phyloP scores from a whole-genome alignment of 2,888 invertebrate species.

The Druceiella hillmani region DNA sequence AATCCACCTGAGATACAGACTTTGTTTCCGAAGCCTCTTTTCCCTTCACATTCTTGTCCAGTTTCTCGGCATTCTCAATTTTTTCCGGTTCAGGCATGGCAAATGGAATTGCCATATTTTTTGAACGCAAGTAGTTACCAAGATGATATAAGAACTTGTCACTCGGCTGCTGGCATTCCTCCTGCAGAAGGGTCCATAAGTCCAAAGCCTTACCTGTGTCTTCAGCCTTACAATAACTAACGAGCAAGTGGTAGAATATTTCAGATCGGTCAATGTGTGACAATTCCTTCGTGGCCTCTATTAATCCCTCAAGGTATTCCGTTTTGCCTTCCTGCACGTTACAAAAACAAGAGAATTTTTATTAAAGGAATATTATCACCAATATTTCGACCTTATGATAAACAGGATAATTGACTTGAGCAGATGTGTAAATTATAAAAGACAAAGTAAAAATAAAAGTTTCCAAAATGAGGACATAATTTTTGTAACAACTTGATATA shows the following conservation, averaged over 20 bases:
- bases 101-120: slow-evolving; percentile 67
- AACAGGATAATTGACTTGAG: no score
- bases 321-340: slow-evolving; percentile 58
- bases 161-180: slow-evolving; percentile 69
- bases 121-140: slow-evolving; percentile 58
- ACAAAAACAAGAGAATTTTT: no score
- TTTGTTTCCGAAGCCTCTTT: no score
- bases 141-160: slow-evolving; percentile 62
- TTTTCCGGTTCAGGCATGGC: slow-evolving; percentile 43
- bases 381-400: no score
- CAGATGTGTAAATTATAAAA: no score
- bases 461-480: no score
- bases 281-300: slow-evolving; percentile 72
- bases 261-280: slow-evolving; percentile 69
- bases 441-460: no score
- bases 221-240: slow-evolving; percentile 65
- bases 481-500: no score
- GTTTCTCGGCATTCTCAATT: no score
- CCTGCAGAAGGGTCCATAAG: slow-evolving; percentile 80
- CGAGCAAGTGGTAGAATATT: slow-evolving; percentile 69
- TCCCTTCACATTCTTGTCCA: no score
- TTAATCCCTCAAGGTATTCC: slow-evolving; percentile 66
- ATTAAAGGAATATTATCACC: no score
- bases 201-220: slow-evolving; percentile 71
- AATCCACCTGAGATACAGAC: no score